Conservation (phyloP, 2,797 vertebrate species). For the Ctenochaetus hawaiiensis region DNA sequence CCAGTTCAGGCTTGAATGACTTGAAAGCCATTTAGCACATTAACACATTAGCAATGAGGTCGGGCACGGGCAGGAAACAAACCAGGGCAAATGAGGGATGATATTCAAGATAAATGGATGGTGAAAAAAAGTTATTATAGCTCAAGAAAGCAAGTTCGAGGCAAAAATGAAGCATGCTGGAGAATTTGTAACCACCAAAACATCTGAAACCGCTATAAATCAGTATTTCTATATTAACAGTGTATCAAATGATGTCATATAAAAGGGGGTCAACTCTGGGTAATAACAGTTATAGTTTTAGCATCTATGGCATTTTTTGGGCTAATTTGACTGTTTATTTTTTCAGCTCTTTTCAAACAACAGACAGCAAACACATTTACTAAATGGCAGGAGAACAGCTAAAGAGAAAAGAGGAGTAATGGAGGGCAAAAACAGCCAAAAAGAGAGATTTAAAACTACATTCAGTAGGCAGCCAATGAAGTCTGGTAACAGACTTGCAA, state of each 20-base stretch:
- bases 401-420: neutral
- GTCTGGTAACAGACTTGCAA: no score
- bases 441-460: neutral
- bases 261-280: neutral
- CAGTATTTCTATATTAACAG: neutral
- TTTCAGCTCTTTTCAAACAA: neutral
- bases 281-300: neutral
- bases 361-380: neutral
- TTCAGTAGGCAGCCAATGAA: neutral
- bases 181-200: no score
- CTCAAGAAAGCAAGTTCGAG: neutral
- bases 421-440: constrained; percentile 1
- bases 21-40: constrained; percentile 43
- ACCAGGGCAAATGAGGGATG: neutral
- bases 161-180: neutral
- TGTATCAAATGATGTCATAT: neutral
- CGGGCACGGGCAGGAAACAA: constrained; percentile 17
- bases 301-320: neutral
- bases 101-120: constrained; percentile 18
- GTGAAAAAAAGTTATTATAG: constrained; percentile 8
- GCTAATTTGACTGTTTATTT: no score
- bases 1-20: constrained; percentile 19
- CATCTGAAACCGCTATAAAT: constrained; percentile 2
- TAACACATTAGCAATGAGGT: constrained; percentile 28
- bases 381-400: neutral